Conservation (phyloP, 2,113 vertebrate species). For the Corythoichthys intestinalis region DNA sequence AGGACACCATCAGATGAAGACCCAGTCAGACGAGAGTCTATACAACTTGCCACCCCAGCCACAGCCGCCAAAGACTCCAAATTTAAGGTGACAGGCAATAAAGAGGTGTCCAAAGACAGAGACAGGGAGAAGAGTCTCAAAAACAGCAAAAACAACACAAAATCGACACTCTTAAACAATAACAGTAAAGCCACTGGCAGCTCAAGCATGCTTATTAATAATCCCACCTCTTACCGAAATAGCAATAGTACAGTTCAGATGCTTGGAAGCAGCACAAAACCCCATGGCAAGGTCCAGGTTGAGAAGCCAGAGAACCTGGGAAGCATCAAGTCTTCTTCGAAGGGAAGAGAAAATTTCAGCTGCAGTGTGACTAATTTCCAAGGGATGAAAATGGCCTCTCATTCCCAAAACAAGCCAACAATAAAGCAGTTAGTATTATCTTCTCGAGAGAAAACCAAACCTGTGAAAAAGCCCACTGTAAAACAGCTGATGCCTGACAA, state of each 20-base stretch:
- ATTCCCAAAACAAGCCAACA: slow-evolving; percentile 58
- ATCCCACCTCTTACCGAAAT: slow-evolving; percentile 56
- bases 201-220: slow-evolving; percentile 37
- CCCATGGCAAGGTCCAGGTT: slow-evolving; percentile 55
- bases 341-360: slow-evolving; percentile 65
- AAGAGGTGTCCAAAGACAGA: slow-evolving; percentile 66
- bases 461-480: slow-evolving; percentile 75
- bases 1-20: slow-evolving; percentile 59
- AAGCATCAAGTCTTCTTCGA: slow-evolving; percentile 73
- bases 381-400: slow-evolving; percentile 49
- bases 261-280: slow-evolving; percentile 60
- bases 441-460: slow-evolving; percentile 78
- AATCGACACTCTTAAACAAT: slow-evolving; percentile 57
- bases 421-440: slow-evolving; percentile 69
- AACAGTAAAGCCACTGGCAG: slow-evolving; percentile 57
- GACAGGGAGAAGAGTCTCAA: slow-evolving; percentile 64
- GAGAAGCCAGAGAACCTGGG: slow-evolving; percentile 67
- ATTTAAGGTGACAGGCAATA: slow-evolving; percentile 61
- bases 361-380: slow-evolving; percentile 58
- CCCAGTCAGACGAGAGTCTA: slow-evolving; percentile 58
- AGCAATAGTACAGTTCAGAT: slow-evolving; percentile 58
- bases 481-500: slow-evolving; percentile 57
- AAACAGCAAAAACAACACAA: slow-evolving; percentile 63
- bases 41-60: slow-evolving; percentile 48
- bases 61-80: slow-evolving; percentile 74